Conservation (phyloP, 2,888 invertebrate species). For the Pediacus dermestoides region DNA sequence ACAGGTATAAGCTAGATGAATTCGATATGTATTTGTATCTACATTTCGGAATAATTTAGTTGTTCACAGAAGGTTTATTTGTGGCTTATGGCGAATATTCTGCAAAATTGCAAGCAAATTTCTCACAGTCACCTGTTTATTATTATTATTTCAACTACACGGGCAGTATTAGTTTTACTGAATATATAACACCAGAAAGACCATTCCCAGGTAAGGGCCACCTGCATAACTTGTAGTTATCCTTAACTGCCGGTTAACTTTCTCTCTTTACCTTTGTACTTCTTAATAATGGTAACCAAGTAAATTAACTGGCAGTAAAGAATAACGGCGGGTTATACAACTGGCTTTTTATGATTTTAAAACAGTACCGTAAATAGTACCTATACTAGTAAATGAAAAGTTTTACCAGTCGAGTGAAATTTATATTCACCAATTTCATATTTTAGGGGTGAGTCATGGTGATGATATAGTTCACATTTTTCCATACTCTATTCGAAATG, state of each 20-base stretch:
- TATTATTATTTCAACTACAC: conserved; percentile 17
- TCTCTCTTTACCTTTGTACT: too few species aligned
- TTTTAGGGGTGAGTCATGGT: conserved; percentile 20
- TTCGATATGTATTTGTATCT: too few species aligned
- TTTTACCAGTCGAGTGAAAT: conserved; percentile 1
- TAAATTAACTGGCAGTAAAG: too few species aligned
- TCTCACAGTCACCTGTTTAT: conserved; percentile 56
- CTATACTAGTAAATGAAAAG: not conserved
- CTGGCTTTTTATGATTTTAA: not conserved
- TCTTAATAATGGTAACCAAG: too few species aligned
- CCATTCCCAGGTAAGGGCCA: too few species aligned
- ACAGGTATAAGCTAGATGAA: too few species aligned
- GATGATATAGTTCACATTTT: conserved; percentile 11
- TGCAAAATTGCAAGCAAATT: conserved; percentile 54
- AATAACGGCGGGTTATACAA: not conserved
- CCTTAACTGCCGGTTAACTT: too few species aligned
- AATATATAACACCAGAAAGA: too few species aligned
- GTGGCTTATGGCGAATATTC: conserved; percentile 54
- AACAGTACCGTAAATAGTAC: not conserved
- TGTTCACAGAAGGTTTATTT: conserved; percentile 59
- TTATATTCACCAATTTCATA: too few species aligned
- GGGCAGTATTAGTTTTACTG: not conserved
- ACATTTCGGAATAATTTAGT: conserved; percentile 2
- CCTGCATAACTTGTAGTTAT: too few species aligned
- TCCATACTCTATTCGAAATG: conserved; percentile 4